Conservation (phyloP, 2,113 vertebrate species). For the Coturnix japonica region DNA sequence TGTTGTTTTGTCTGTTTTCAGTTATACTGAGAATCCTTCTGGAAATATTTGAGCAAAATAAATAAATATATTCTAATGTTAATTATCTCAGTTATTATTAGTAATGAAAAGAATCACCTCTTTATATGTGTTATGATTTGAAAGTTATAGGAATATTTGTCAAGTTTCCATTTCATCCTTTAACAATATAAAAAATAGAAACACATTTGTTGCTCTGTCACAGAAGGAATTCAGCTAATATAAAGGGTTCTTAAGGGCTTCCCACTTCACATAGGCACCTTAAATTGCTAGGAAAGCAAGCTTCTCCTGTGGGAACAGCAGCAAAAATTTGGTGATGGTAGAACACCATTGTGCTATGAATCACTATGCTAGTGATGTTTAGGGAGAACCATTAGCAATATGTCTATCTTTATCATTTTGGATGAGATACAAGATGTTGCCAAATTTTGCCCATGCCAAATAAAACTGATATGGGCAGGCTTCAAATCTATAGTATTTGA, state of each 20-base stretch:
- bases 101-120: not conserved
- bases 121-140: not conserved
- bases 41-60: not conserved
- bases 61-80: not conserved
- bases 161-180: not conserved
- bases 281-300: not conserved
- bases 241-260: not conserved
- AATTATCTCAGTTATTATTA: not conserved
- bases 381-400: not conserved
- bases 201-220: not conserved
- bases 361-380: not conserved
- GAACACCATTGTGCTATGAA: not conserved
- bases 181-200: not conserved
- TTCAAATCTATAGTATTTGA: not conserved
- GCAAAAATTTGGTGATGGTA: not conserved
- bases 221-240: not conserved
- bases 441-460: not conserved
- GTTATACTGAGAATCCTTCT: not conserved
- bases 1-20: not conserved
- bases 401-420: not conserved
- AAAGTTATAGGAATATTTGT: not conserved
- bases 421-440: not conserved
- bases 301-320: not conserved
- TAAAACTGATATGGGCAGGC: not conserved
- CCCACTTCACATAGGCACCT: not conserved